Percentiles rank a stretch among this genome's conserved stretches.
Evolutionary conservation across 2,888 invertebrate genomes (phyloP).

Genomic region (Ypsolopha sequella): DNA sequence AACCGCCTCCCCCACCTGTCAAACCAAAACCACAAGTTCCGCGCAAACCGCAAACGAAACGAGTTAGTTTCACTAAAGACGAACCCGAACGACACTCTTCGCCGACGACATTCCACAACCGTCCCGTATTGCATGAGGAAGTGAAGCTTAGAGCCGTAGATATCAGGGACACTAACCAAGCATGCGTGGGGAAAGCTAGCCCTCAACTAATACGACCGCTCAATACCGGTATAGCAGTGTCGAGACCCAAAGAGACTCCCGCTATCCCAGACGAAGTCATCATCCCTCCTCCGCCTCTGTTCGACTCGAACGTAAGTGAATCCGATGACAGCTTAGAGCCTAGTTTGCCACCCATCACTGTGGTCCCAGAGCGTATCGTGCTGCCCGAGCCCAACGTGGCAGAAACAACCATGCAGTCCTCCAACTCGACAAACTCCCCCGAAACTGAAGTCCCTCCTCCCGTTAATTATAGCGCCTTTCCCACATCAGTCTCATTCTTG

Average conservation of each 20-base stretch:
- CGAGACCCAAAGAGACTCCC: slow-evolving; percentile 22
- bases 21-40: slow-evolving; percentile 61
- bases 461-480: slow-evolving; percentile 56
- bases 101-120: slow-evolving; percentile 26
- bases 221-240: background rate
- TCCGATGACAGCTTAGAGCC: slow-evolving; percentile 28
- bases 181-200: slow-evolving; percentile 47
- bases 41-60: slow-evolving; percentile 58
- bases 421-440: slow-evolving; percentile 49
- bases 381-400: slow-evolving; percentile 49
- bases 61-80: slow-evolving; percentile 63
- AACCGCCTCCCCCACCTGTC: slow-evolving; percentile 38
- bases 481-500: slow-evolving; percentile 20
- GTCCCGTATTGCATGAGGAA: slow-evolving; percentile 32
- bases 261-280: slow-evolving; percentile 56
- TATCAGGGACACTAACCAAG: slow-evolving; percentile 49
- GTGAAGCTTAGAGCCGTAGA: slow-evolving; percentile 19
- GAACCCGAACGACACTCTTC: slow-evolving; percentile 27
- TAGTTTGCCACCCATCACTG: slow-evolving; percentile 42
- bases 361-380: slow-evolving; percentile 49
- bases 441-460: slow-evolving; percentile 56
- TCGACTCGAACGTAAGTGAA: slow-evolving; percentile 57
- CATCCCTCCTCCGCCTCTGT: slow-evolving; percentile 63
- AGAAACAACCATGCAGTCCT: slow-evolving; percentile 61
- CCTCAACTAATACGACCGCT: slow-evolving; percentile 45